Conservation (phyloP, 2,888 invertebrate genomes). For the Stenolophus ochropezus region DNA sequence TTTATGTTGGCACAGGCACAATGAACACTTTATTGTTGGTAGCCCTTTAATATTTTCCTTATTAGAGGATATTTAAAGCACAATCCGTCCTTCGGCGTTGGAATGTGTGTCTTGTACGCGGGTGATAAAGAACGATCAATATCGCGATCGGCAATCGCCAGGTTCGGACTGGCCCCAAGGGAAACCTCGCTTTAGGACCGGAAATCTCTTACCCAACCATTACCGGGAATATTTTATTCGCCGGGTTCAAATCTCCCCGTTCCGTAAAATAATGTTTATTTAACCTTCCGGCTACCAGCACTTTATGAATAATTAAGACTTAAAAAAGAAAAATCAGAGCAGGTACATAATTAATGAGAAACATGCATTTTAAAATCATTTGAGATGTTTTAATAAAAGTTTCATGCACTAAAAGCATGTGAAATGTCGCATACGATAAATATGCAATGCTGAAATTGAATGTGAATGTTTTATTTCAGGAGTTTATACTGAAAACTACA, state of each 20-base stretch:
- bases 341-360: neutral
- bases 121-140: conserved; percentile 55
- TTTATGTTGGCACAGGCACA: too few relatives aligned
- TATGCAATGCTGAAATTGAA: neutral
- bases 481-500: neutral
- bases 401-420: neutral
- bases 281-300: neutral
- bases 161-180: conserved; percentile 27
- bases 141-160: conserved; percentile 53
- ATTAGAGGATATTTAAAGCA: too few relatives aligned
- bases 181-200: conserved; percentile 23
- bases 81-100: neutral
- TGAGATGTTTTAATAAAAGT: neutral
- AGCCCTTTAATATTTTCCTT: too few relatives aligned
- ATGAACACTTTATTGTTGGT: too few relatives aligned
- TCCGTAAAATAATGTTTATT: conserved; percentile 13
- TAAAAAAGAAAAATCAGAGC: neutral
- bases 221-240: conserved; percentile 26
- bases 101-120: neutral
- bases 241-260: neutral
- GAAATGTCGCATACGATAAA: neutral
- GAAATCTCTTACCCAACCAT: conserved; percentile 28
- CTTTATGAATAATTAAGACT: neutral
- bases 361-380: neutral
- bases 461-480: neutral